A percentile compares a stretch with the other conserved stretches of the same genome.
Conservation (phyloP, 2,113 vertebrate species). For the Muntiacus reevesi region DNA sequence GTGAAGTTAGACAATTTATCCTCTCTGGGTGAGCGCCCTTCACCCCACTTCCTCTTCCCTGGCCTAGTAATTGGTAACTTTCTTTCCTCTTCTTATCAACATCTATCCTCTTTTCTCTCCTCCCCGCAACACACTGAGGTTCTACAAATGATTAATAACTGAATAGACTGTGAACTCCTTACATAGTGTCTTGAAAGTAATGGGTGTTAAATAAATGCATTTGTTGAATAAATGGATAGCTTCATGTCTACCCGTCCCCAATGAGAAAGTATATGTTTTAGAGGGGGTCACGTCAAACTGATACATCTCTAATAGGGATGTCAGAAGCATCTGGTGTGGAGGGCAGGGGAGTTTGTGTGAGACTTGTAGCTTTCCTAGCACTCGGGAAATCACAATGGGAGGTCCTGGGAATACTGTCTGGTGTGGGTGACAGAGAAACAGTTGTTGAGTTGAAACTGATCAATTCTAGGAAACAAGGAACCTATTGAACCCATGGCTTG, state of each 20-base stretch:
- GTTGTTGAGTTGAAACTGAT: conserved; percentile 21
- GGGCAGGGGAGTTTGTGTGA: neutral
- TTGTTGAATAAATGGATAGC: neutral
- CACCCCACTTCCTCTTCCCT: neutral
- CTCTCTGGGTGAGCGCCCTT: neutral
- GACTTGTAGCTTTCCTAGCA: neutral
- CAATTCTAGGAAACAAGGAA: conserved; percentile 56
- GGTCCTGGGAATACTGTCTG: neutral
- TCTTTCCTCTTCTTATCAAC: neutral
- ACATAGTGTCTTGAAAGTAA: neutral
- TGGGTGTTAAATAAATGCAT: neutral
- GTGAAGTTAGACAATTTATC: neutral
- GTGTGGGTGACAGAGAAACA: neutral
- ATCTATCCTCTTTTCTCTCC: neutral
- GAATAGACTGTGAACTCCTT: neutral
- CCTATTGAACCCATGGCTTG: conserved; percentile 24
- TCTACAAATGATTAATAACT: neutral
- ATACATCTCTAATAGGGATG: neutral
- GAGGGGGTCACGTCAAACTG: neutral
- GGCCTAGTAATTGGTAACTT: neutral
- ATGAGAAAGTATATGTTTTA: neutral
- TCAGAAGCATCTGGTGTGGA: neutral
- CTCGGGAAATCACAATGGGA: neutral
- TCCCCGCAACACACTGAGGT: neutral
- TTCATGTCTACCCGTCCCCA: neutral